Evolutionary conservation across 1,140 invertebrate species (phyloP).

Genomic region (Drusus annulatus): DNA sequence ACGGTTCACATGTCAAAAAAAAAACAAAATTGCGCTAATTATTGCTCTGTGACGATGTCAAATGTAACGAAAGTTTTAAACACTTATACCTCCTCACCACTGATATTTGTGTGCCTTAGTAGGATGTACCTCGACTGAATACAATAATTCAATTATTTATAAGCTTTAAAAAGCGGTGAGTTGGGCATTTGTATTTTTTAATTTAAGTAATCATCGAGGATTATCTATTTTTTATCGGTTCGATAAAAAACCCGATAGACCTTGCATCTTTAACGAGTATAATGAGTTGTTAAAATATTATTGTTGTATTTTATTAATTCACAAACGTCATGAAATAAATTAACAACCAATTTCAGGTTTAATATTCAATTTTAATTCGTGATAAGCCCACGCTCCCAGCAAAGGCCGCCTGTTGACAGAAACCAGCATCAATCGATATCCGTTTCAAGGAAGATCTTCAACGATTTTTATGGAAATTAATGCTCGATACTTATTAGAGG

Average conservation of each 20-base stretch:
- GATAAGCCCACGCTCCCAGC: conserved; percentile 2
- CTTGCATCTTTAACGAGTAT: background rate
- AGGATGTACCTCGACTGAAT: too few relatives aligned
- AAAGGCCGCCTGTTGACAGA: conserved; percentile 39
- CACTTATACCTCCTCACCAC: too few relatives aligned
- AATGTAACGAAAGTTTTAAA: too few relatives aligned
- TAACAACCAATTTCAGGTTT: conserved; percentile 30
- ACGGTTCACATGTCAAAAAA: too few relatives aligned
- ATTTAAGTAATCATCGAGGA: too few relatives aligned
- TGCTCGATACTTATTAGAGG: background rate
- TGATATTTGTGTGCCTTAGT: too few relatives aligned
- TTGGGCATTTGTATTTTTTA: too few relatives aligned
- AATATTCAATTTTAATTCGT: conserved; percentile 32
- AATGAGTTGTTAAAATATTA: conserved; percentile 13
- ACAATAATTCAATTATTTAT: too few relatives aligned
- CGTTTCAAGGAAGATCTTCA: conserved; percentile 32
- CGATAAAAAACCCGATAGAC: background rate
- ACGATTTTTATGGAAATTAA: conserved; percentile 38
- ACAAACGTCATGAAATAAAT: conserved; percentile 24
- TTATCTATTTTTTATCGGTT: too few relatives aligned
- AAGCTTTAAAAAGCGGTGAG: too few relatives aligned
- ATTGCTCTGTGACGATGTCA: too few relatives aligned
- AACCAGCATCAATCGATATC: conserved; percentile 19
- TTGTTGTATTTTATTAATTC: conserved; percentile 17
- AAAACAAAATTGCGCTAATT: too few relatives aligned